Evolutionary conservation across 2,113 vertebrate genomes (phyloP).

Genomic region (Platycercus adscitus): DNA sequence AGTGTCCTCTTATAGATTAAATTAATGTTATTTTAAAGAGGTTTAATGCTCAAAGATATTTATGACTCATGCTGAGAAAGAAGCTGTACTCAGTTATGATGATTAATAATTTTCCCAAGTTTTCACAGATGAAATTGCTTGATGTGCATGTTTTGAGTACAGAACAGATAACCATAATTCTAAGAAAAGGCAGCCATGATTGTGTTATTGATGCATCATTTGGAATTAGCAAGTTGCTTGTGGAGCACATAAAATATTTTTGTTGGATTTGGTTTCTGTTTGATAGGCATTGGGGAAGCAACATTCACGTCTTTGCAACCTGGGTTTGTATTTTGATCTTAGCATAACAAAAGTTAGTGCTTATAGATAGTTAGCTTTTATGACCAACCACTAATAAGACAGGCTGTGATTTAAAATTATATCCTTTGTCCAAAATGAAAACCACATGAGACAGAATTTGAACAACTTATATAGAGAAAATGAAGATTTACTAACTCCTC

Average conservation of each 20-base stretch:
- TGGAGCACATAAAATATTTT: neutral
- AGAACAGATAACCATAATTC: constrained; percentile 71
- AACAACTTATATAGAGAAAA: neutral
- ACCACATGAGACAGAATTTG: neutral
- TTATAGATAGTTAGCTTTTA: neutral
- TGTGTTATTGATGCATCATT: constrained; percentile 46
- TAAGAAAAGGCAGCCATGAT: constrained; percentile 45
- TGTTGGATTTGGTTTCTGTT: constrained; percentile 29
- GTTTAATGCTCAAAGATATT: constrained; percentile 77
- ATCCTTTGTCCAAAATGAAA: neutral
- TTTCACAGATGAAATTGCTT: constrained; percentile 72
- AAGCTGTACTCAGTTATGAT: constrained; percentile 73
- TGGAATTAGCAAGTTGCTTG: constrained; percentile 52
- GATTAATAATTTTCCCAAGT: constrained; percentile 73
- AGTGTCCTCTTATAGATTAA: constrained; percentile 78
- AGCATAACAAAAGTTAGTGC: neutral
- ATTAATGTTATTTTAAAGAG: constrained; percentile 80
- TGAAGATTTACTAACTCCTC: constrained; percentile 12
- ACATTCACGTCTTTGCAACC: neutral
- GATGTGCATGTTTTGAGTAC: constrained; percentile 71
- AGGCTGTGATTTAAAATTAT: neutral
- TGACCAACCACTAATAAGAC: neutral
- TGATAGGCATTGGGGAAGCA: neutral
- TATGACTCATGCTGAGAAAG: constrained; percentile 76
- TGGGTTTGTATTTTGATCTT: neutral